phyloP scores from a whole-genome alignment of 2,888 invertebrate genomes.

The Odontothrips loti region DNA sequence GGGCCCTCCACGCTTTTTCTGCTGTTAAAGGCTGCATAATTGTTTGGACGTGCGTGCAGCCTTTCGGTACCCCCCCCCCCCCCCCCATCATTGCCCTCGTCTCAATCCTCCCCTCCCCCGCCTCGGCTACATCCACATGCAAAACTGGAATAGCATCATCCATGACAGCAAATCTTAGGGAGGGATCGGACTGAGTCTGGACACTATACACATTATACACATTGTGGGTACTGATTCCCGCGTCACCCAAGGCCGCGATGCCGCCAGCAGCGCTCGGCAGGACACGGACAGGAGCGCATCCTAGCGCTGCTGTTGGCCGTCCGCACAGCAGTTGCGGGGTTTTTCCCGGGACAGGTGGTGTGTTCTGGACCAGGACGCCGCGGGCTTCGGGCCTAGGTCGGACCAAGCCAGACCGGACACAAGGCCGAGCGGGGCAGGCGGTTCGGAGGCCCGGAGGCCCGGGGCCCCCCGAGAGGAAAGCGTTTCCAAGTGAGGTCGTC shows the following conservation, averaged over 20 bases:
- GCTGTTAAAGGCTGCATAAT: constrained; percentile 7
- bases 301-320: too few species aligned
- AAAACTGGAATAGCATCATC: background rate
- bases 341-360: background rate
- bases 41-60: constrained; percentile 11
- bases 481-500: constrained; percentile 12
- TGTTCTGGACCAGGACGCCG: background rate
- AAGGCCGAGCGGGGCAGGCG: too few species aligned
- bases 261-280: too few species aligned
- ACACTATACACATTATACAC: background rate
- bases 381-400: background rate
- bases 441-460: background rate
- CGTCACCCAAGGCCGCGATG: too few species aligned
- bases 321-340: too few species aligned
- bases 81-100: background rate
- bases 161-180: background rate
- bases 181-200: background rate
- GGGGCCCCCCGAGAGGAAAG: background rate
- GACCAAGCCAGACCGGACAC: background rate
- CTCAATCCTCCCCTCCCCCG: background rate
- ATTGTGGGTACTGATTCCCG: too few species aligned
- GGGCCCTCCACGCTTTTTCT: constrained; percentile 13
- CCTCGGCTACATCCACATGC: background rate
- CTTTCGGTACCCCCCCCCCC: background rate
- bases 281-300: too few species aligned